Evolutionary conservation across 2,888 invertebrate genomes (phyloP).

Genomic region (Microdon myrmicae): DNA sequence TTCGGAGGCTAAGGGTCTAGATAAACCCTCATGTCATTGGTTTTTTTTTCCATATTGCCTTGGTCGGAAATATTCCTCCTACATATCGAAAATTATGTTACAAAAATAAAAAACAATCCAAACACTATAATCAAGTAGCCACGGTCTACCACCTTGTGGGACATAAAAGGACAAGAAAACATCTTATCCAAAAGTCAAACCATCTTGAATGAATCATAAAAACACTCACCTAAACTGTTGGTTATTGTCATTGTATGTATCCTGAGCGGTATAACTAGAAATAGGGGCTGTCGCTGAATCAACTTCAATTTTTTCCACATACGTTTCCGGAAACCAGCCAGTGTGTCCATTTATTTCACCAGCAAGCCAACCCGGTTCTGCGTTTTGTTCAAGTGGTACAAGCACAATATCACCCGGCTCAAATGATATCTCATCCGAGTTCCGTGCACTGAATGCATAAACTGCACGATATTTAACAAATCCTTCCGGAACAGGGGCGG

Average conservation of each 20-base stretch:
- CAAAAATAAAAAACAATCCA: too few relatives aligned
- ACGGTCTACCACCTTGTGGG: too few relatives aligned
- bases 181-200: not conserved
- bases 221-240: constrained; percentile 69
- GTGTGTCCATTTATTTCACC: constrained; percentile 90
- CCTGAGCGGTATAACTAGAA: constrained; percentile 55
- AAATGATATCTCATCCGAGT: constrained; percentile 91
- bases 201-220: too few relatives aligned
- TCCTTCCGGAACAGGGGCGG: constrained; percentile 67
- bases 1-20: too few relatives aligned
- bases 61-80: too few relatives aligned
- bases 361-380: constrained; percentile 97
- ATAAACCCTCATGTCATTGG: too few relatives aligned
- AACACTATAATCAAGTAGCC: too few relatives aligned
- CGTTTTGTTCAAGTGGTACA: constrained; percentile 79
- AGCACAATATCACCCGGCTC: constrained; percentile 92
- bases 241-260: constrained; percentile 62
- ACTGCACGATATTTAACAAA: constrained; percentile 85
- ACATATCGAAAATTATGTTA: too few relatives aligned
- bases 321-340: constrained; percentile 97
- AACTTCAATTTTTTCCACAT: constrained; percentile 81
- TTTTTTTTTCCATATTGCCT: too few relatives aligned
- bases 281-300: constrained; percentile 41
- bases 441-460: constrained; percentile 93
- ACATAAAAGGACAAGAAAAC: not conserved